A percentile compares a stretch with the other conserved stretches of the same genome.
Conservation (phyloP, 2,888 invertebrate species). For the Drosophila limbata region DNA sequence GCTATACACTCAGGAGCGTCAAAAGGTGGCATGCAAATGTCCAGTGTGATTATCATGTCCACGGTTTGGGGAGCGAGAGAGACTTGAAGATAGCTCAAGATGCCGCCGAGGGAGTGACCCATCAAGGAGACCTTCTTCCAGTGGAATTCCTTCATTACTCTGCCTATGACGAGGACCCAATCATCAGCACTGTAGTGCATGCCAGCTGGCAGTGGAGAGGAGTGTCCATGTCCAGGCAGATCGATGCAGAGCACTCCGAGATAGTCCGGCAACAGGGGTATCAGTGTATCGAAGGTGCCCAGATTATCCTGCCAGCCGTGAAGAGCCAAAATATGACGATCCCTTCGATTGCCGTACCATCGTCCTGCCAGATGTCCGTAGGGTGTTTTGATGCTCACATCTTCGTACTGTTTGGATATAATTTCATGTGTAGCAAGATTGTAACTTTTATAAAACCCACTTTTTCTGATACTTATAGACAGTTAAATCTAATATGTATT, state of each 20-base stretch:
- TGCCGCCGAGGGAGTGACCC: slow-evolving; percentile 89
- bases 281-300: slow-evolving; percentile 89
- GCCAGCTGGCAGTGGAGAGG: slow-evolving; percentile 88
- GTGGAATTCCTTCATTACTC: slow-evolving; percentile 87
- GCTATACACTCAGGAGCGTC: background rate
- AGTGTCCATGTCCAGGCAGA: slow-evolving; percentile 89
- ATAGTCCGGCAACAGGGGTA: slow-evolving; percentile 87
- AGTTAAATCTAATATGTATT: background rate
- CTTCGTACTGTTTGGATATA: slow-evolving; percentile 84
- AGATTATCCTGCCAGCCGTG: slow-evolving; percentile 93
- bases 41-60: slow-evolving; percentile 16
- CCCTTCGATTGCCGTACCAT: slow-evolving; percentile 88
- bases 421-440: slow-evolving; percentile 21
- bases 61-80: slow-evolving; percentile 85
- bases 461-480: too few species aligned
- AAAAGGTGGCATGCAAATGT: slow-evolving; percentile 20
- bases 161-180: slow-evolving; percentile 85
- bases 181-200: slow-evolving; percentile 80
- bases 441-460: background rate
- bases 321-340: slow-evolving; percentile 88
- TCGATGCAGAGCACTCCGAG: slow-evolving; percentile 88
- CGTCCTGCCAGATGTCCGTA: slow-evolving; percentile 90
- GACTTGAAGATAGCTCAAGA: slow-evolving; percentile 87
- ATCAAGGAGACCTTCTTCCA: slow-evolving; percentile 89
- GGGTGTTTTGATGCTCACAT: slow-evolving; percentile 88